Evolutionary conservation across 2,113 vertebrate genomes (phyloP).

Genomic region (Macrotus californicus): DNA sequence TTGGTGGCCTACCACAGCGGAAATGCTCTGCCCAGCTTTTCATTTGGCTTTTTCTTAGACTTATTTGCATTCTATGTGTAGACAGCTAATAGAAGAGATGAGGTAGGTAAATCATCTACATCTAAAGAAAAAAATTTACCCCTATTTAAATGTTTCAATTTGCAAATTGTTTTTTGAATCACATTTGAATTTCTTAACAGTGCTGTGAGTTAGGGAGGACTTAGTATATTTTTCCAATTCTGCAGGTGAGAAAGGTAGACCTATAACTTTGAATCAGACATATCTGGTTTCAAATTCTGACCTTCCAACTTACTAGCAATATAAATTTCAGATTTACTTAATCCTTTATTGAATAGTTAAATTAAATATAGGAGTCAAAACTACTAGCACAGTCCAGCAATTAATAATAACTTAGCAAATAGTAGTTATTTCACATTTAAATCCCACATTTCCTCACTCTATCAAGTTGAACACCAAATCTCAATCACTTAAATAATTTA

Average conservation of each 20-base stretch:
- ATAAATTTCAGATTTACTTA: neutral
- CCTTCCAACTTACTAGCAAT: neutral
- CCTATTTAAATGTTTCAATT: neutral
- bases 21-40: neutral
- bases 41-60: neutral
- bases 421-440: neutral
- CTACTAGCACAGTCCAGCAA: neutral
- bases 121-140: neutral
- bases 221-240: neutral
- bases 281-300: neutral
- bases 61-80: neutral
- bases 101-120: neutral
- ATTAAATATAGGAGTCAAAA: neutral
- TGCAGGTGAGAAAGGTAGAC: neutral
- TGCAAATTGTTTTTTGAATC: neutral
- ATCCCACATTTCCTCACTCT: neutral
- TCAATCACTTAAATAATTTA: slow-evolving; percentile 8
- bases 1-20: neutral
- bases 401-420: neutral
- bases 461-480: neutral
- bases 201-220: neutral
- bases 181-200: neutral
- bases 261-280: neutral
- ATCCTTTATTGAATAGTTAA: neutral
- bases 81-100: neutral